A percentile compares a stretch with the other conserved stretches of the same genome.
phyloP scores from a whole-genome alignment of 1,140 invertebrate genomes.

The Scaptomyza hsui region DNA sequence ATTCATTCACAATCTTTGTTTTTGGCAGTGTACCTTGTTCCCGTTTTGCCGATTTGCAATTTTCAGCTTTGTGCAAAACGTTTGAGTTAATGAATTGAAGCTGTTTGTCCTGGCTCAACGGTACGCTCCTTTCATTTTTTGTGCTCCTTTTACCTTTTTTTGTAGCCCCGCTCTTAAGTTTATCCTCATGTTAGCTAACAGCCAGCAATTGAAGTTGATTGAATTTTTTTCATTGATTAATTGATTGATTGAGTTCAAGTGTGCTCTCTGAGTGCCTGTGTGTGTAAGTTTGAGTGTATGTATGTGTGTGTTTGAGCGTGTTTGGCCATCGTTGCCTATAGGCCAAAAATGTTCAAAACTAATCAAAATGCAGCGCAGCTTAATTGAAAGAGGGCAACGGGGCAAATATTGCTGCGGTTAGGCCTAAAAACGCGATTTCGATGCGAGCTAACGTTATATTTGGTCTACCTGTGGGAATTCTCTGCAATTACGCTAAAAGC shows the following conservation, averaged over 20 bases:
- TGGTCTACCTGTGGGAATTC: slow-evolving; percentile 67
- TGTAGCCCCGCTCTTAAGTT: slow-evolving; percentile 9
- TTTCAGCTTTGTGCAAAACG: slow-evolving; percentile 59
- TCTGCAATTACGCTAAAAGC: slow-evolving; percentile 78
- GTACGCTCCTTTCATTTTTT: slow-evolving; percentile 19
- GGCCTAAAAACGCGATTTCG: slow-evolving; percentile 54
- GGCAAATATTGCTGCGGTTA: slow-evolving; percentile 59
- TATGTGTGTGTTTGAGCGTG: slow-evolving; percentile 3
- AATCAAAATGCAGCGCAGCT: slow-evolving; percentile 68
- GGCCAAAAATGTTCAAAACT: slow-evolving; percentile 66
- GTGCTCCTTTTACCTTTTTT: slow-evolving; percentile 27
- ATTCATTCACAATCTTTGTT: not conserved
- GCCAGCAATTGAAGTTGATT: slow-evolving; percentile 76
- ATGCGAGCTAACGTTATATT: slow-evolving; percentile 43
- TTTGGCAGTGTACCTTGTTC: slow-evolving; percentile 10
- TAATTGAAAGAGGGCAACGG: slow-evolving; percentile 65
- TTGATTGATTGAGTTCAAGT: slow-evolving; percentile 75
- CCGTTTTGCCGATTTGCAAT: slow-evolving; percentile 63
- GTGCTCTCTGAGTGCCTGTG: slow-evolving; percentile 22
- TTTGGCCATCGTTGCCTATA: slow-evolving; percentile 10
- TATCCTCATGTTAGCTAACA: slow-evolving; percentile 43
- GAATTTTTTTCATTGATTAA: slow-evolving; percentile 74
- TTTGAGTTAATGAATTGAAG: slow-evolving; percentile 73
- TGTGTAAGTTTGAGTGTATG: too few relatives aligned
- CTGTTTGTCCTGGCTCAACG: slow-evolving; percentile 43